Base-by-base conservation (phyloP, 2,888 invertebrate genomes). In the Philopedon plagiatum region DNA sequence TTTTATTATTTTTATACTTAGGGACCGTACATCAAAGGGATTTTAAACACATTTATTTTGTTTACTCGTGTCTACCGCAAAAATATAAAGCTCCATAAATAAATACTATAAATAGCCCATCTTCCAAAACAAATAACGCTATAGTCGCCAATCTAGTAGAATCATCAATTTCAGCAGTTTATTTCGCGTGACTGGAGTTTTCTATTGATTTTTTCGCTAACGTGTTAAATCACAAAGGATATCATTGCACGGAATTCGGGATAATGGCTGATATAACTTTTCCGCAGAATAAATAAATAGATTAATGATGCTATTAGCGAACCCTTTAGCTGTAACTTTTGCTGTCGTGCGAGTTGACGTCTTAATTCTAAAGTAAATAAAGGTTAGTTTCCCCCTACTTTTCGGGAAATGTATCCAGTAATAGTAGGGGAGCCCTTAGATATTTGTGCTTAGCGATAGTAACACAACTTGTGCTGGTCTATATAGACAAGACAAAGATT, bases 191-290 rank as follows among this genome's bases (percentile, higher is more conserved):
- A 69, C 69, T 54, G 46, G 21, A 23, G 56, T 69, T 29, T 49
- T 57, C 32, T 44, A 69, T 69, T 51, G 70, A 70, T 70, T 70
- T 70, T 64, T 62, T 15, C 58, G 63, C 11, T 37, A 70, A 70
- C 63, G 63, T 70, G 70, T 70, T 70, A 70, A 70, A 70, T 64
- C 64, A 64, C 49, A 64, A 70, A 70, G 34, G 49, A 70, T 70
- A 64, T 70, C 70, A 58, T 34, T 44, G 58, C 70, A 64, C 64
- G 70, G 46, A 49, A 70, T 62, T 49, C 5, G 23, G 32, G 41
- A 54, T 69, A 70, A 70, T 70, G 70, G 64, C n/a, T 58, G 49
- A 58, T 70, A 63, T 58, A 51, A 57, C 46, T 70, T 64, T 37
- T 44, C 21, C 57, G 19, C 49, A 56, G 63, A 63, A 63, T 70